These are phyloP conservation scores for Hystrix brachyura DNA, from an alignment of 2,113 vertebrate genomes.

Conservation along the genomic window DNA sequence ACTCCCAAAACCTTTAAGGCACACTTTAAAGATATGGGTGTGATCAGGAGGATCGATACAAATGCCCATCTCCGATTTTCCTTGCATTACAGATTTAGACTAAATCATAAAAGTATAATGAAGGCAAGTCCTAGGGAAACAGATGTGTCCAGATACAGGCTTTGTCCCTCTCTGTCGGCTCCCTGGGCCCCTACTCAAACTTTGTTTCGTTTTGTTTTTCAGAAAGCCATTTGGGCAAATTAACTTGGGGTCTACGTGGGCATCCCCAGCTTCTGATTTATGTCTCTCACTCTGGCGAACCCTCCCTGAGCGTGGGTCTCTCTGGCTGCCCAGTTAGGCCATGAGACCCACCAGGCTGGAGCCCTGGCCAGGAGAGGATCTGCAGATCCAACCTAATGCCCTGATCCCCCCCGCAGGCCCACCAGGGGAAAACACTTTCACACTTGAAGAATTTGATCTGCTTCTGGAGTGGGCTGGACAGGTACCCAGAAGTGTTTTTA, in stretches of 20 bases:
- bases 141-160: not conserved
- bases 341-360: not conserved
- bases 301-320: rapidly evolving
- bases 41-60: too few relatives aligned
- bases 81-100: not conserved
- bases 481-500: not conserved
- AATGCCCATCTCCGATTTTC: not conserved
- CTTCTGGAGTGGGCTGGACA: not conserved
- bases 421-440: not conserved
- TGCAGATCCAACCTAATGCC: not conserved
- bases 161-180: rapidly evolving
- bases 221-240: not conserved
- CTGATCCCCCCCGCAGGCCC: not conserved
- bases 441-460: not conserved
- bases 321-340: not conserved
- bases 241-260: rapidly evolving
- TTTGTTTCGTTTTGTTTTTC: slow-evolving; percentile 16
- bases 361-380: not conserved
- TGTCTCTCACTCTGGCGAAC: not conserved
- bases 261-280: not conserved
- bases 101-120: not conserved
- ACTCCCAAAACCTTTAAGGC: not conserved
- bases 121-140: not conserved
- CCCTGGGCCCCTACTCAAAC: not conserved
- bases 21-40: not conserved